Percentiles rank a stretch among this genome's conserved stretches.
phyloP scores from a whole-genome alignment of 2,888 invertebrate genomes.

The Athripsodes cinereus region DNA sequence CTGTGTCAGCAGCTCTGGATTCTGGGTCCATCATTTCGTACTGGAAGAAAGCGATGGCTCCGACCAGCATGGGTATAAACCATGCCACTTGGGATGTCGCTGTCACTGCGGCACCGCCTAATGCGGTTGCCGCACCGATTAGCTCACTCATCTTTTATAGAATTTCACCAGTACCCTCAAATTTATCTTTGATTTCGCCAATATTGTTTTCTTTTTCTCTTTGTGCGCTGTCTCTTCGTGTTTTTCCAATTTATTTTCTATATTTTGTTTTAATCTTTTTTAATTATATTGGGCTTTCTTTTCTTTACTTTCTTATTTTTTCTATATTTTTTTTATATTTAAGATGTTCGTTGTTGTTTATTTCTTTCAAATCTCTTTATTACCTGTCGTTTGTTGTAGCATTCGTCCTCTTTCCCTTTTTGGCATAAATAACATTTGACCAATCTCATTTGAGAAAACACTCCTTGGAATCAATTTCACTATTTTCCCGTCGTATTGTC shows the following conservation, averaged over 20 bases:
- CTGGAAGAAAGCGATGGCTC: slow-evolving; percentile 81
- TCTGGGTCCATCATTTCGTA: slow-evolving; percentile 81
- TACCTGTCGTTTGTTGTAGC: not conserved
- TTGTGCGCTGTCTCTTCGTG: not conserved
- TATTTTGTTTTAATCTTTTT: not conserved
- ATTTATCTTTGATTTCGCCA: not conserved
- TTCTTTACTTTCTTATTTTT: too few relatives aligned
- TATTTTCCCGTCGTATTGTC: too few relatives aligned
- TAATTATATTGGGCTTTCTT: not conserved
- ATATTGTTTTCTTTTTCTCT: not conserved
- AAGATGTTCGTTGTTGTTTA: not conserved
- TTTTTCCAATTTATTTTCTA: not conserved
- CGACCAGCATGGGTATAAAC: slow-evolving; percentile 79
- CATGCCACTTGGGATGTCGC: slow-evolving; percentile 66
- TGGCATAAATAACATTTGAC: too few relatives aligned
- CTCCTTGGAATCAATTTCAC: too few relatives aligned
- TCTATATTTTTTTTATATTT: too few relatives aligned
- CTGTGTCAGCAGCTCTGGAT: slow-evolving; percentile 66
- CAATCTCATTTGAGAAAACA: too few relatives aligned
- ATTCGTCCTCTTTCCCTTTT: not conserved
- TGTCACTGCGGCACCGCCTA: slow-evolving; percentile 62
- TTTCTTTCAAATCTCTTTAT: not conserved
- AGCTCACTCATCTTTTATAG: slow-evolving; percentile 56
- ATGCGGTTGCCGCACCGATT: slow-evolving; percentile 57
- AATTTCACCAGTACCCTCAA: not conserved